These are phyloP conservation scores for Tuta absoluta DNA, from an alignment of 2,888 invertebrate species.

Conservation along the genomic window DNA sequence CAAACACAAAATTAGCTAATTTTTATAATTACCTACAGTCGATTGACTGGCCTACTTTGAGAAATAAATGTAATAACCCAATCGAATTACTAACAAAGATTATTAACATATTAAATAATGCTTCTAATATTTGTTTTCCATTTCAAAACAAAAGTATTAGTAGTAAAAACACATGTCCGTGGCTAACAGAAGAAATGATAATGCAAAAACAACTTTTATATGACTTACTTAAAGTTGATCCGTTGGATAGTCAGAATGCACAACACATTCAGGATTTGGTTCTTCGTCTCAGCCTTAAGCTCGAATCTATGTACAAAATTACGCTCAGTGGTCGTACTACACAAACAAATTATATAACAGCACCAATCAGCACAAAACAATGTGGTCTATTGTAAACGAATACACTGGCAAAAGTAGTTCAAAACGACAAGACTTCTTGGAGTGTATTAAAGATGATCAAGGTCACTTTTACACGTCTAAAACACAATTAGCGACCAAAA, in stretches of 20 bases:
- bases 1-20: background rate
- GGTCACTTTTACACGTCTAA: no score
- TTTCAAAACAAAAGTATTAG: background rate
- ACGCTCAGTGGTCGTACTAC: background rate
- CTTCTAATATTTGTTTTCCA: background rate
- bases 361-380: background rate
- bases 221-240: background rate
- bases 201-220: background rate
- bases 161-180: background rate
- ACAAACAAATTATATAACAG: background rate
- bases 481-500: no score
- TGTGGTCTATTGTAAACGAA: no score
- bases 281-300: background rate
- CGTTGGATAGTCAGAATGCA: background rate
- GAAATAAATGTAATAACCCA: background rate
- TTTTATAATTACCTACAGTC: background rate
- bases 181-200: background rate
- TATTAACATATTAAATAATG: background rate
- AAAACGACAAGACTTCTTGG: no score
- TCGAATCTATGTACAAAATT: background rate
- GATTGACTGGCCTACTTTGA: background rate
- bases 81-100: background rate
- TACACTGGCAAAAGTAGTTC: no score
- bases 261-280: background rate
- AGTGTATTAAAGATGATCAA: no score